Evolutionary conservation across 2,113 vertebrate species (phyloP).

Genomic region (Psammodynastes pulverulentus): DNA sequence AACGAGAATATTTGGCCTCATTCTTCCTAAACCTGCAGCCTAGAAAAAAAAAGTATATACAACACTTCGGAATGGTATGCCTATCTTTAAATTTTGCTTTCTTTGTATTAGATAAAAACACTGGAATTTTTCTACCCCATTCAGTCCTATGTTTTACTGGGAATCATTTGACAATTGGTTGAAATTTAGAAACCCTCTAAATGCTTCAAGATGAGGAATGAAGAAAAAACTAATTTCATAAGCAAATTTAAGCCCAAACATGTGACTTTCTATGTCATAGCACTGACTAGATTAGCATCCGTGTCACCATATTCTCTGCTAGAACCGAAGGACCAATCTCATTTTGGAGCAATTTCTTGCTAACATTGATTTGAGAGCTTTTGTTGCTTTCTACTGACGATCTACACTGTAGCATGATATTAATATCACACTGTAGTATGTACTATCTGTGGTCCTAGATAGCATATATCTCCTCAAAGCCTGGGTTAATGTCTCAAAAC

Average conservation of each 20-base stretch:
- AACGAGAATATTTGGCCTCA: constrained; percentile 93
- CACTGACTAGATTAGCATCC: not conserved
- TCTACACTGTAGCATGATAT: not conserved
- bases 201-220: not conserved
- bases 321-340: not conserved
- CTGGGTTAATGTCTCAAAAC: not conserved
- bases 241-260: not conserved
- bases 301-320: not conserved
- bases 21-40: constrained; percentile 92
- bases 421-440: not conserved
- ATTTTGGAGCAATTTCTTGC: not conserved
- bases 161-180: not conserved
- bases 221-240: not conserved
- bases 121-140: not conserved
- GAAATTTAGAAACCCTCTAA: not conserved
- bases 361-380: not conserved
- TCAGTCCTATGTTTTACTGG: not conserved
- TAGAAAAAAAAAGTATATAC: constrained; percentile 49
- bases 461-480: not conserved
- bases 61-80: not conserved
- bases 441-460: not conserved
- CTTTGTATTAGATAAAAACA: not conserved
- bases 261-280: not conserved
- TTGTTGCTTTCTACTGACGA: not conserved
- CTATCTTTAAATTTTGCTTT: not conserved